Conservation (phyloP, 2,113 vertebrate genomes). For the Puffinus mauretanicus region DNA sequence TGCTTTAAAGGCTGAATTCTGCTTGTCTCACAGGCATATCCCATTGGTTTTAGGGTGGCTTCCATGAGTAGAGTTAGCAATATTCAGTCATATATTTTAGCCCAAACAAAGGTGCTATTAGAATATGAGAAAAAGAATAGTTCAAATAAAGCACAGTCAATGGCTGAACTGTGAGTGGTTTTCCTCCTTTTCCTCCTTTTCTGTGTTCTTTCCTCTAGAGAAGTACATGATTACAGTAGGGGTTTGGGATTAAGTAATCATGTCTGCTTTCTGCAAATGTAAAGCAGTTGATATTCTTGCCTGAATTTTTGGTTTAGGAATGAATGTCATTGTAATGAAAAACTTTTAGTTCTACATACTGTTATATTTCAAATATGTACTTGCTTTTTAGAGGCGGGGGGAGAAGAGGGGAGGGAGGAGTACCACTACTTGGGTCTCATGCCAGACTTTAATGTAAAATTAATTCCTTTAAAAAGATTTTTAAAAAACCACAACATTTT, state of each 20-base stretch:
- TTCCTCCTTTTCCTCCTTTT: neutral
- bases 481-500: conserved; percentile 73
- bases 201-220: neutral
- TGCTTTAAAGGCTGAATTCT: neutral
- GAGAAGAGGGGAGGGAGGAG: neutral
- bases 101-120: neutral
- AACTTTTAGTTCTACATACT: neutral
- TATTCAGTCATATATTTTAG: neutral
- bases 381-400: neutral
- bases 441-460: conserved; percentile 78
- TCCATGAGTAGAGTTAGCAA: neutral
- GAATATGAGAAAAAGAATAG: neutral
- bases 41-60: neutral
- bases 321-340: neutral
- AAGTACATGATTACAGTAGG: neutral
- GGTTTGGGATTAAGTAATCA: neutral
- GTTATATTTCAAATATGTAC: conserved; percentile 38
- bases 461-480: conserved; percentile 73
- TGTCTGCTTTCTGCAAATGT: conserved; percentile 22
- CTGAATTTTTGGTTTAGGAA: neutral
- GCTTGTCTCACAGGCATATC: neutral
- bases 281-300: neutral
- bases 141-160: neutral
- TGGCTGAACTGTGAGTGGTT: neutral
- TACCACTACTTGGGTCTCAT: conserved; percentile 28